Evolutionary conservation across 2,797 vertebrate genomes (phyloP).

Genomic region (Microctenopoma stevenorrisi): DNA sequence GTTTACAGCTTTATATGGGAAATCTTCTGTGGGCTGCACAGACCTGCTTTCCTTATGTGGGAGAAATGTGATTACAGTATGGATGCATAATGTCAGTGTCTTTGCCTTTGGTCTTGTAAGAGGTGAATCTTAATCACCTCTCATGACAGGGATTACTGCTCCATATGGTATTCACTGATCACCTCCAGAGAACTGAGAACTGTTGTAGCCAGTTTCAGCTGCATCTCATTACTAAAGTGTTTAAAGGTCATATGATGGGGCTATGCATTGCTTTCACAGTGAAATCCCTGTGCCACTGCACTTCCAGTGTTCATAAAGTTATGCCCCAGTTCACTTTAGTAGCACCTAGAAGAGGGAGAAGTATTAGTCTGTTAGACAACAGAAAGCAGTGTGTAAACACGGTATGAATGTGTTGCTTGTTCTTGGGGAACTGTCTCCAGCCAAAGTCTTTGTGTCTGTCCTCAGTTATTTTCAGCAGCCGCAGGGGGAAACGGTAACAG

Average conservation of each 20-base stretch:
- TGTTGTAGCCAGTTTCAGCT: slow-evolving; percentile 1
- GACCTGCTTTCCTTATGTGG: slow-evolving; percentile 11
- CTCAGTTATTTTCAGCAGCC: slow-evolving; percentile 77
- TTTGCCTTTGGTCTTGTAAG: slow-evolving; percentile 28
- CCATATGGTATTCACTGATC: slow-evolving; percentile 18
- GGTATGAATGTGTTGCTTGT: background rate
- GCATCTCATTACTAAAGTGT: background rate
- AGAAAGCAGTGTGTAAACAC: slow-evolving; percentile 19
- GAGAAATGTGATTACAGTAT: slow-evolving; percentile 28
- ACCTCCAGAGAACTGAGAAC: slow-evolving; percentile 7
- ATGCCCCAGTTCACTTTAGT: background rate
- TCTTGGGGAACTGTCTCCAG: slow-evolving; percentile 31
- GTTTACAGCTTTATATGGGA: background rate
- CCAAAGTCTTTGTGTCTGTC: slow-evolving; percentile 51
- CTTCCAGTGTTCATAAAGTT: background rate
- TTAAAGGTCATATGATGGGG: background rate
- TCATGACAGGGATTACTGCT: background rate
- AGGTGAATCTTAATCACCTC: slow-evolving; percentile 50
- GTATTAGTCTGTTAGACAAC: slow-evolving; percentile 16
- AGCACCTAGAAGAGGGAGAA: slow-evolving; percentile 1
- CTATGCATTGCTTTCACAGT: background rate
- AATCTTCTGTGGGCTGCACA: background rate
- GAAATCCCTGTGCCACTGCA: background rate
- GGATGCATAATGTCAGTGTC: slow-evolving; percentile 23
- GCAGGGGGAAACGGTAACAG: slow-evolving; percentile 68